These are phyloP conservation scores for Conus ventricosus DNA, from an alignment of 1,140 invertebrate genomes.

Conservation along the genomic window DNA sequence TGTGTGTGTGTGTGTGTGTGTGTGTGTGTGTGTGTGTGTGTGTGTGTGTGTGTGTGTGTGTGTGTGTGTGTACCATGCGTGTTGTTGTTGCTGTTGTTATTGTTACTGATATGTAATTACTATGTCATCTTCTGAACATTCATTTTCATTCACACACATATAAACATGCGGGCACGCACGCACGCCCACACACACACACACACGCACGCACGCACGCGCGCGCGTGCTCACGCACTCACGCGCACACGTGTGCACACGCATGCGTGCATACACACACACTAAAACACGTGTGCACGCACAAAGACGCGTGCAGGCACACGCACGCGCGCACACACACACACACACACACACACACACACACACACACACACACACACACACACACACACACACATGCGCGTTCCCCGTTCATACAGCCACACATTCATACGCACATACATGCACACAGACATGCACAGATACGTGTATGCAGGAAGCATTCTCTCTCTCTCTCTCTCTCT, in stretches of 20 bases:
- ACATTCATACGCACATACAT: too few relatives aligned
- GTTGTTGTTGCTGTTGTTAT: too few relatives aligned
- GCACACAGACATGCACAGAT: not conserved
- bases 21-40: too few relatives aligned
- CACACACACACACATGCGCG: not conserved
- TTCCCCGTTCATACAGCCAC: not conserved
- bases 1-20: too few relatives aligned
- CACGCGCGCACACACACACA: not conserved
- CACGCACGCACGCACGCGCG: not conserved
- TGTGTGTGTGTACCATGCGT: too few relatives aligned
- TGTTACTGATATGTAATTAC: too few relatives aligned
- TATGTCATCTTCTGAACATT: too few relatives aligned
- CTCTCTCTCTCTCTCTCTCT: too few relatives aligned
- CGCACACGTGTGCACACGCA: not conserved
- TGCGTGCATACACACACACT: not conserved
- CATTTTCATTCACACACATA: not conserved
- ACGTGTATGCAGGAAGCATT: not conserved
- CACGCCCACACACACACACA: not conserved
- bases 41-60: too few relatives aligned
- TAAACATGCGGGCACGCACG: not conserved
- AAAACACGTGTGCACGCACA: not conserved
- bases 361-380: slow-evolving; percentile 14
- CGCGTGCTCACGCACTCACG: not conserved
- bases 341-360: slow-evolving; percentile 10
- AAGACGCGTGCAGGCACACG: not conserved